These are phyloP conservation scores for Amyelois transitella DNA, from an alignment of 1,140 invertebrate genomes.

Conservation along the genomic window DNA sequence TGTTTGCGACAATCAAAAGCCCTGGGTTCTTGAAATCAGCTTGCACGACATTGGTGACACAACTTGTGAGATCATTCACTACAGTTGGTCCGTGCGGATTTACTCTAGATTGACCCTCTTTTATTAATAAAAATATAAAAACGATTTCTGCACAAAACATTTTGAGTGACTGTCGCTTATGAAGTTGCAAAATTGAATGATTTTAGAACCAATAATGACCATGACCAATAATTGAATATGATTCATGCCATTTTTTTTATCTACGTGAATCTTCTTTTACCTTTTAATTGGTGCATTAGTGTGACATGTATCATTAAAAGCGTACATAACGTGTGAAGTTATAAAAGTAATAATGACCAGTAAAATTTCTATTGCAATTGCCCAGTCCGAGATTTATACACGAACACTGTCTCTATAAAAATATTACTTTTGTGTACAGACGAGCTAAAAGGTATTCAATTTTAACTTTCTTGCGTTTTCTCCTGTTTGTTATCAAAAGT, in stretches of 20 bases:
- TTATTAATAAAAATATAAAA: background rate
- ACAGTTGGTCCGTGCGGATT: constrained; percentile 45
- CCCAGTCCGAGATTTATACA: no score
- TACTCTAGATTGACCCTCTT: constrained; percentile 15
- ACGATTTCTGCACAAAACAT: background rate
- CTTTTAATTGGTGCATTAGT: background rate
- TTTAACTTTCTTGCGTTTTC: no score
- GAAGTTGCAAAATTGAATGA: background rate
- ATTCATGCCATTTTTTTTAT: background rate
- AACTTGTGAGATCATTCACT: constrained; percentile 38
- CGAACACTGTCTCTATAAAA: no score
- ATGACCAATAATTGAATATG: background rate
- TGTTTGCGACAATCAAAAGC: constrained; percentile 39
- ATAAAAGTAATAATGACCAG: no score
- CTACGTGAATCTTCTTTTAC: background rate
- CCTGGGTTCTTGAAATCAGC: constrained; percentile 36
- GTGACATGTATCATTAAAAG: background rate
- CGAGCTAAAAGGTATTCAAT: no score
- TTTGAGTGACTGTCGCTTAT: background rate
- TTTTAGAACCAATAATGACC: background rate
- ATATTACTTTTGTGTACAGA: no score
- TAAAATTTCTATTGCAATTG: no score
- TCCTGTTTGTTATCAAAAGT: no score
- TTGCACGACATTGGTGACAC: constrained; percentile 42
- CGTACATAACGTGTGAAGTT: background rate